Percentiles rank a stretch among this genome's conserved stretches.
phyloP scores from a whole-genome alignment of 1,140 invertebrate genomes.

The Formica selysi region DNA sequence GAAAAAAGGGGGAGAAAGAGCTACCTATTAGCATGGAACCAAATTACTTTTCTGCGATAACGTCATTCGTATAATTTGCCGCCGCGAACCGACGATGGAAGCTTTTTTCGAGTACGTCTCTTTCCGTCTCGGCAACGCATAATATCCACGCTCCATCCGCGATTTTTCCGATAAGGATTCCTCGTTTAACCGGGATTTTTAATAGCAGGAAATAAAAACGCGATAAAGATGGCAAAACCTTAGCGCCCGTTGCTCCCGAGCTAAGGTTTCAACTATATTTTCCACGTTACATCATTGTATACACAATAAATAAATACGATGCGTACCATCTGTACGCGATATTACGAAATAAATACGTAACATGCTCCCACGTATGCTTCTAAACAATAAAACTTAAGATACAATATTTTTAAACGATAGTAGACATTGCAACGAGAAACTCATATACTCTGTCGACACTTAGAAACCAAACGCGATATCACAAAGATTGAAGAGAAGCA shows the following conservation, averaged over 20 bases:
- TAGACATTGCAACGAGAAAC: not conserved
- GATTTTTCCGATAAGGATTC: conserved; percentile 46
- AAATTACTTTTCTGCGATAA: conserved; percentile 84
- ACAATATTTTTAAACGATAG: not conserved
- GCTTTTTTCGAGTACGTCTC: conserved; percentile 61
- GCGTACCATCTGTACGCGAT: not conserved
- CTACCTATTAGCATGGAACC: conserved; percentile 83
- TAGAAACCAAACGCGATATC: not conserved
- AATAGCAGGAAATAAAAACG: conserved; percentile 55
- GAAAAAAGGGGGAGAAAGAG: conserved; percentile 51
- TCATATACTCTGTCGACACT: not conserved
- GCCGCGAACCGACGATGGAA: conserved; percentile 42
- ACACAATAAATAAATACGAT: not conserved
- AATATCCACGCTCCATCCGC: conserved; percentile 51
- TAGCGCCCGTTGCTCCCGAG: conserved; percentile 45
- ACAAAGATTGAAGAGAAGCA: not conserved
- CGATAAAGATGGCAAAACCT: conserved; percentile 9
- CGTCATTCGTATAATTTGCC: conserved; percentile 81
- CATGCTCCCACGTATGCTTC: not conserved
- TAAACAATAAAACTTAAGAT: not conserved
- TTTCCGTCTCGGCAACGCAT: conserved; percentile 8
- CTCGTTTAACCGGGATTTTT: conserved; percentile 49
- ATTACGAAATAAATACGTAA: not conserved
- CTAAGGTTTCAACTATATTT: conserved; percentile 15
- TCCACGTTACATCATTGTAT: not conserved